Conservation (phyloP, 2,113 vertebrate genomes). For the Prinia subflava region DNA sequence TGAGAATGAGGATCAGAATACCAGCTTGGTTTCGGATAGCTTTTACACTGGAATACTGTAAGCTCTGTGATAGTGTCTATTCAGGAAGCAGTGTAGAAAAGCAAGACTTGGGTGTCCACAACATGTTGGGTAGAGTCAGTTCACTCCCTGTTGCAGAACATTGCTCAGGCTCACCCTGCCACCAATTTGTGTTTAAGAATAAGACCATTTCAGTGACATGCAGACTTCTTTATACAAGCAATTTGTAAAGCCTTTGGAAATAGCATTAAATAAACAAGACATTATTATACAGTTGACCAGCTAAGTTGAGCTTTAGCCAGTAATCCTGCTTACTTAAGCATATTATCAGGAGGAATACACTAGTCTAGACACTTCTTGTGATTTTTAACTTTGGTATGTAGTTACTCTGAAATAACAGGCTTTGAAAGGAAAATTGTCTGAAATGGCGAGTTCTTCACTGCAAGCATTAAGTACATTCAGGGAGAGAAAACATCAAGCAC, state of each 20-base stretch:
- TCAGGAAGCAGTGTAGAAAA: not conserved
- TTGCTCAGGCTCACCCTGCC: not conserved
- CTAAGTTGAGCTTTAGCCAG: constrained; percentile 36
- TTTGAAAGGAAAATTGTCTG: constrained; percentile 50
- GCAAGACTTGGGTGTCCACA: rapidly evolving
- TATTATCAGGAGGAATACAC: not conserved
- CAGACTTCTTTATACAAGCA: not conserved
- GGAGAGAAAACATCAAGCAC: not conserved
- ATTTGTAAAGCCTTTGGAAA: constrained; percentile 28
- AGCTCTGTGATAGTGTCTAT: not conserved
- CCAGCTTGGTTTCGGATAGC: not conserved
- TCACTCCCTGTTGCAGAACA: rapidly evolving
- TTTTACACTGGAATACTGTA: not conserved
- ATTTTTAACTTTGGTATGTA: constrained; percentile 44
- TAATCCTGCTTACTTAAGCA: constrained; percentile 38
- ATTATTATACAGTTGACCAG: constrained; percentile 33
- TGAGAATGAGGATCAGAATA: not conserved
- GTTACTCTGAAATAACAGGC: constrained; percentile 55
- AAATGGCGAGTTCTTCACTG: constrained; percentile 33
- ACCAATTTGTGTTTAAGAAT: not conserved
- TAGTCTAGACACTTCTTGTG: constrained; percentile 44
- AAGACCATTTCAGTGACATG: not conserved
- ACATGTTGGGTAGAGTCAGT: rapidly evolving
- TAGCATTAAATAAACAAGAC: constrained; percentile 27
- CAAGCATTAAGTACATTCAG: not conserved